phyloP scores from a whole-genome alignment of 1,140 invertebrate species.

The Elymnias hypermnestra region DNA sequence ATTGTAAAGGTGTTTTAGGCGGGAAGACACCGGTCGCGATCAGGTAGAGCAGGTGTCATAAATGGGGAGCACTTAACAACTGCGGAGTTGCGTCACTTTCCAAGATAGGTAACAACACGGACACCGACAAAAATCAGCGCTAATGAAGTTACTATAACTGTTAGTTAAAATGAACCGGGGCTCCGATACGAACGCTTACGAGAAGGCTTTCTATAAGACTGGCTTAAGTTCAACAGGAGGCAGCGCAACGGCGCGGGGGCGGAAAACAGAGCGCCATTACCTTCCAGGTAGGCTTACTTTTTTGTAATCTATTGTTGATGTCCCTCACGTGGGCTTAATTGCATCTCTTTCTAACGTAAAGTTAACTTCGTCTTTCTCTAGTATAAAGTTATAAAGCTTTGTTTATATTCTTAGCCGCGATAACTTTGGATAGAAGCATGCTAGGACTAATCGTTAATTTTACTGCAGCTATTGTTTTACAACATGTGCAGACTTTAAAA shows the following conservation, averaged over 20 bases:
- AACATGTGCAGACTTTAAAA: conserved; percentile 39
- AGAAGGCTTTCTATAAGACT: conserved; percentile 52
- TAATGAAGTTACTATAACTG: conserved; percentile 21
- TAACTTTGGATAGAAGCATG: conserved; percentile 38
- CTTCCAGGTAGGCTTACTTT: conserved; percentile 62
- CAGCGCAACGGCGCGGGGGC: conserved; percentile 34
- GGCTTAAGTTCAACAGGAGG: conserved; percentile 27
- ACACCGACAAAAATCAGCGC: conserved; percentile 22
- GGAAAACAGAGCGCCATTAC: conserved; percentile 44
- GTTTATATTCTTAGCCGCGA: conserved; percentile 55
- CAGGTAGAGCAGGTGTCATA: conserved; percentile 48
- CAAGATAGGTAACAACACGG: conserved; percentile 22
- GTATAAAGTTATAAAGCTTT: conserved; percentile 36
- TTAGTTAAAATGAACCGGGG: conserved; percentile 12
- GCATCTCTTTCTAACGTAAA: conserved; percentile 32
- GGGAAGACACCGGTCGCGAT: conserved; percentile 46
- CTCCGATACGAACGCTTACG: conserved; percentile 30
- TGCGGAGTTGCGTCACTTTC: conserved; percentile 32
- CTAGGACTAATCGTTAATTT: conserved; percentile 24
- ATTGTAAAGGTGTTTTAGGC: conserved; percentile 32
- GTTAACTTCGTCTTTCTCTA: conserved; percentile 27
- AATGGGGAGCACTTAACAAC: conserved; percentile 34
- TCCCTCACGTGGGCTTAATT: conserved; percentile 52
- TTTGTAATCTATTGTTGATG: conserved; percentile 67
- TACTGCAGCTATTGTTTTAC: conserved; percentile 22